Percentiles rank a stretch among this genome's conserved stretches.
Conservation (phyloP, 1,140 invertebrate species). For the Paralvinella palmiformis region DNA sequence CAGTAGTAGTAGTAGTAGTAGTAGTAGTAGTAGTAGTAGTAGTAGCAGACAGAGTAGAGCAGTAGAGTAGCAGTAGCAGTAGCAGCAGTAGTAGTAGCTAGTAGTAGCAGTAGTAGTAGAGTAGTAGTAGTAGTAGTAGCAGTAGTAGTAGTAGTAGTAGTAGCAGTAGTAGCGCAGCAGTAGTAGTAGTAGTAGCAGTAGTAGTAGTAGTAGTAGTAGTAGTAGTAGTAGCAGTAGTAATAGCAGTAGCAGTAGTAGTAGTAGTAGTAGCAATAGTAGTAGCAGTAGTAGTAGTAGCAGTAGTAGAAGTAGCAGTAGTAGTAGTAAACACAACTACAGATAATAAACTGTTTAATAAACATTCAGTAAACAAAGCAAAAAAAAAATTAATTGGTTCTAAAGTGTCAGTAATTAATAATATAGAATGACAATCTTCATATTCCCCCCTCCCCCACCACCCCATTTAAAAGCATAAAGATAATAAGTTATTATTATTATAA, state of each 20-base stretch:
- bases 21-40: constrained; percentile 7
- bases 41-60: constrained; percentile 6
- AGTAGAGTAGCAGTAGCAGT: too few species aligned
- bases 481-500: too few species aligned
- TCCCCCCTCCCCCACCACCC: too few species aligned
- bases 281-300: constrained; percentile 8
- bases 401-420: too few species aligned
- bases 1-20: constrained; percentile 11
- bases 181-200: not conserved
- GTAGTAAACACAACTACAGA: too few species aligned
- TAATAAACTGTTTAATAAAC: not conserved
- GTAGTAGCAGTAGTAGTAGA: too few species aligned
- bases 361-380: constrained; percentile 18
- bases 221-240: constrained; percentile 16
- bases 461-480: too few species aligned
- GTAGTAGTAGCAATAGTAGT: constrained; percentile 16
- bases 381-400: too few species aligned
- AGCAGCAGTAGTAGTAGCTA: too few species aligned
- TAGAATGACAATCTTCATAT: too few species aligned
- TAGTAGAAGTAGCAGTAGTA: constrained; percentile 10
- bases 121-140: constrained; percentile 10
- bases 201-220: constrained; percentile 13
- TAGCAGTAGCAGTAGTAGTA: constrained; percentile 13
- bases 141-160: too few species aligned
- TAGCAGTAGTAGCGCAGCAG: too few species aligned